Conservation (phyloP, 2,113 vertebrate species). For the Perca fluviatilis region DNA sequence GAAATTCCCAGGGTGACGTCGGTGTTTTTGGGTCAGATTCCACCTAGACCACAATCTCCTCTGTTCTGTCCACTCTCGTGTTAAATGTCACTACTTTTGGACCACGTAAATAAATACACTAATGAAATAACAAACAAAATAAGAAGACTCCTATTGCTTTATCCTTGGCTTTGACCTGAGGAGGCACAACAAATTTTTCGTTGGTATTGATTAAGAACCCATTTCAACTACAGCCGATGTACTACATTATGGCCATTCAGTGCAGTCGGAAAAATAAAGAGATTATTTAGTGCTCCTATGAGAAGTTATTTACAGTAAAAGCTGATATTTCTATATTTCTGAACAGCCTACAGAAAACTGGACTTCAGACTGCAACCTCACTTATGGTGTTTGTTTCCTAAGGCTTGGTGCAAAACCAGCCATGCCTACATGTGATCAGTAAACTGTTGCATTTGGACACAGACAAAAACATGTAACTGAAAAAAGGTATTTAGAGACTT, state of each 20-base stretch:
- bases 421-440: background rate
- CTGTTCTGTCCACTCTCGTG: too few relatives aligned
- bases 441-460: conserved; percentile 1
- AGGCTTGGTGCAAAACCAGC: background rate
- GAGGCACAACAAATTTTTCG: background rate
- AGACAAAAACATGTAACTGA: conserved; percentile 7
- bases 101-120: background rate
- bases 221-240: background rate
- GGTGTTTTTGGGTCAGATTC: too few relatives aligned
- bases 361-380: background rate
- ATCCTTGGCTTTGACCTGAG: background rate
- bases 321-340: conserved; percentile 30
- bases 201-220: conserved; percentile 6
- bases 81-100: background rate
- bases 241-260: conserved; percentile 8
- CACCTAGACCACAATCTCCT: too few relatives aligned
- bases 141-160: background rate
- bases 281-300: conserved; percentile 12
- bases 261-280: conserved; percentile 9
- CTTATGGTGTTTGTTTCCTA: background rate
- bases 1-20: too few relatives aligned
- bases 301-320: conserved; percentile 8
- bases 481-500: background rate
- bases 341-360: background rate
- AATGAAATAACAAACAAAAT: background rate